Conservation (phyloP, 2,888 invertebrate species). For the Uloborus plumipes region DNA sequence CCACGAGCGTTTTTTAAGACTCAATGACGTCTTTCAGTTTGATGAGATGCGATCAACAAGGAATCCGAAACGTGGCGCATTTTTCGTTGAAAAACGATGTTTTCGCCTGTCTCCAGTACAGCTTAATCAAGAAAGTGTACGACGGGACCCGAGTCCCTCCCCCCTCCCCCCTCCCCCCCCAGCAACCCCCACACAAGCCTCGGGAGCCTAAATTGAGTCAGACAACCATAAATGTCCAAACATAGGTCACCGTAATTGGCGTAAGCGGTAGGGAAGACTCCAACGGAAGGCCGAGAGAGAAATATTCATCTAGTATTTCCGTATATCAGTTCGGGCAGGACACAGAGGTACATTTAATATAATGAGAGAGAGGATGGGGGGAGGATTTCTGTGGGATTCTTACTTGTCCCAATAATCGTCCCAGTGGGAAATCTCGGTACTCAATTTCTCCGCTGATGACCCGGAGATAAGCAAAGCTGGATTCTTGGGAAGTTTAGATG, state of each 20-base stretch:
- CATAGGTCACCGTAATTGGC: conserved; percentile 33
- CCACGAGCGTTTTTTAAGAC: too few species aligned
- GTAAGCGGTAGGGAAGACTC: conserved; percentile 24
- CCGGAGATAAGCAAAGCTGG: conserved; percentile 35
- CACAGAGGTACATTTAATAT: not conserved
- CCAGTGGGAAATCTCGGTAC: conserved; percentile 23
- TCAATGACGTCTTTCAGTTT: too few species aligned
- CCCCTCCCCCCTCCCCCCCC: conserved; percentile 7
- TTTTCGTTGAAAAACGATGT: too few species aligned
- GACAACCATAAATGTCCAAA: conserved; percentile 52
- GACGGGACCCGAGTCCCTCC: not conserved
- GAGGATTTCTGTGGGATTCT: too few species aligned
- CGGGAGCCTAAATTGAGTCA: conserved; percentile 20
- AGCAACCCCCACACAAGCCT: not conserved
- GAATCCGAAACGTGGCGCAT: not conserved
- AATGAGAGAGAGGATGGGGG: conserved; percentile 7
- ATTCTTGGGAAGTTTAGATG: conserved; percentile 2
- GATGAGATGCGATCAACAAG: not conserved
- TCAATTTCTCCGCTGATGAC: conserved; percentile 29
- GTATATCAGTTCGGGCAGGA: conserved; percentile 22
- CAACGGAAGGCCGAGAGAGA: not conserved
- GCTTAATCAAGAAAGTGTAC: too few species aligned
- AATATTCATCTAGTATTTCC: conserved; percentile 38
- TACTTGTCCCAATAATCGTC: conserved; percentile 29
- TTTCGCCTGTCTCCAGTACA: too few species aligned